Evolutionary conservation across 2,888 invertebrate genomes (phyloP).

Genomic region (Cyclophora albipunctata): DNA sequence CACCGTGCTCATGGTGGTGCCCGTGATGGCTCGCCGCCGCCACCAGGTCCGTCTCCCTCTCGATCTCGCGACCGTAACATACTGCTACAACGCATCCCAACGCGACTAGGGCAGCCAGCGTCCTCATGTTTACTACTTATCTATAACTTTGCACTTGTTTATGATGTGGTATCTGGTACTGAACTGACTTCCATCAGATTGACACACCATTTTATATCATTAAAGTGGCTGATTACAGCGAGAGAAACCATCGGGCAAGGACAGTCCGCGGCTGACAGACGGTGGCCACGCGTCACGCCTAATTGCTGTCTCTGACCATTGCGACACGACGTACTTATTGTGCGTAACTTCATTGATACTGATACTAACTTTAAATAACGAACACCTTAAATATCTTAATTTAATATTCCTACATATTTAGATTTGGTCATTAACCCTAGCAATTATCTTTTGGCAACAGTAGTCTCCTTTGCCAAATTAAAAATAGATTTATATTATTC

Average conservation of each 20-base stretch:
- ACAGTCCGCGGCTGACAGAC: slow-evolving; percentile 40
- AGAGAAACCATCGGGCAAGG: slow-evolving; percentile 71
- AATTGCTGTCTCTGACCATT: slow-evolving; percentile 47
- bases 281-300: slow-evolving; percentile 50
- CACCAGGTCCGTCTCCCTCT: slow-evolving; percentile 56
- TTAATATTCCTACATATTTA: no score
- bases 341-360: no score
- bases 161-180: slow-evolving; percentile 51
- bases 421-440: no score
- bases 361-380: no score
- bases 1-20: slow-evolving; percentile 78
- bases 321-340: slow-evolving; percentile 28
- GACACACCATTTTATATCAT: slow-evolving; percentile 66
- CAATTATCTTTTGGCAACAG: no score
- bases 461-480: no score
- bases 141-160: slow-evolving; percentile 35
- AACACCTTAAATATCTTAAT: no score
- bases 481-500: no score
- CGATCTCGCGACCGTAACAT: slow-evolving; percentile 55
- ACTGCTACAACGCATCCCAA: slow-evolving; percentile 51
- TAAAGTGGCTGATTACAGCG: slow-evolving; percentile 55
- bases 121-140: slow-evolving; percentile 49
- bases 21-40: slow-evolving; percentile 68
- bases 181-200: slow-evolving; percentile 50
- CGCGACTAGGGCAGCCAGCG: slow-evolving; percentile 59